Evolutionary conservation across 2,888 invertebrate species (phyloP).

Genomic region (Peribatodes rhomboidaria): DNA sequence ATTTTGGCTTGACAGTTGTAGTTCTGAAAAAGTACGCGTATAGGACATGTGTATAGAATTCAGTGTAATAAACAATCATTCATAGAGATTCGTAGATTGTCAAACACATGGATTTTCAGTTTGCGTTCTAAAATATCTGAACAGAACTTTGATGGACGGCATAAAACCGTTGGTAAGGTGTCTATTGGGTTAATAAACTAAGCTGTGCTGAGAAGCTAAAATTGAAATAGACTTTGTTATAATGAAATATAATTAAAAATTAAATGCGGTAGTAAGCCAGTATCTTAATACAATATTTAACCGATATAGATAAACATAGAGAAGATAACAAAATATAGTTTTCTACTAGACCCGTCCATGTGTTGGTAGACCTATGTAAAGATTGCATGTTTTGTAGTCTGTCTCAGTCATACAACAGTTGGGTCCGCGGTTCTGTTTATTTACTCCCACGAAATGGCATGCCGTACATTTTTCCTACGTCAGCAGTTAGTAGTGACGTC

Average conservation of each 20-base stretch:
- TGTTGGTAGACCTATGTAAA: conserved; percentile 32
- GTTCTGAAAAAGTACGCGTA: conserved; percentile 71
- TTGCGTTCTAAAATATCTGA: too few relatives aligned
- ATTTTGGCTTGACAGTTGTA: conserved; percentile 67
- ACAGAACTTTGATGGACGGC: too few relatives aligned
- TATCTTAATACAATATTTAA: background rate
- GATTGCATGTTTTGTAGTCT: conserved; percentile 78
- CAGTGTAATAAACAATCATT: conserved; percentile 76
- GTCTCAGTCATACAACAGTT: conserved; percentile 69
- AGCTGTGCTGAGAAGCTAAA: too few relatives aligned
- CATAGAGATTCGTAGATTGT: conserved; percentile 62
- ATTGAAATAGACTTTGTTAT: too few relatives aligned
- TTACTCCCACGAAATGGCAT: conserved; percentile 65
- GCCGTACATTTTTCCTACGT: conserved; percentile 56
- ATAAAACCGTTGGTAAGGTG: too few relatives aligned
- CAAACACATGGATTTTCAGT: too few relatives aligned
- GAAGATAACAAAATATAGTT: too few relatives aligned
- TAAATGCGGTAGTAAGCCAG: too few relatives aligned
- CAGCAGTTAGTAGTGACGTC: conserved; percentile 53
- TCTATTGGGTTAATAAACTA: too few relatives aligned
- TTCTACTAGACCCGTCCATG: background rate
- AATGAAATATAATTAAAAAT: too few relatives aligned
- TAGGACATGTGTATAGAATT: conserved; percentile 67
- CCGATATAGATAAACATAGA: background rate
- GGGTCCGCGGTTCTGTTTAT: conserved; percentile 72